Evolutionary conservation across 2,888 invertebrate species (phyloP).

Genomic region (Bibio marci): DNA sequence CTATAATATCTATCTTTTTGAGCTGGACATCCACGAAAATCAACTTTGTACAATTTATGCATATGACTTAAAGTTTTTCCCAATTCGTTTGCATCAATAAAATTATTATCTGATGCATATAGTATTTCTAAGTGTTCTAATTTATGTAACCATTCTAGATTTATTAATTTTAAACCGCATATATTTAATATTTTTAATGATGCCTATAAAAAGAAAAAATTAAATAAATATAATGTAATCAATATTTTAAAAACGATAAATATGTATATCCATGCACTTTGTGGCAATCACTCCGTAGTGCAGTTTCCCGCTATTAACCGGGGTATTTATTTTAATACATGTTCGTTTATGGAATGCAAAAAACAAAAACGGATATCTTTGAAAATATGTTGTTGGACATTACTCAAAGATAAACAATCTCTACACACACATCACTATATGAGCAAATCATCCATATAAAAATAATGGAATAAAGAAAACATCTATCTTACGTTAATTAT

Average conservation of each 20-base stretch:
- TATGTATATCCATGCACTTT: too few species aligned
- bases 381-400: too few species aligned
- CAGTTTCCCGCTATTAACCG: too few species aligned
- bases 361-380: too few species aligned
- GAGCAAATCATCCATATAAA: too few species aligned
- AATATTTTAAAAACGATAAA: not conserved
- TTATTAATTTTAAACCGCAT: not conserved
- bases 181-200: conserved; percentile 1
- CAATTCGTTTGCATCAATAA: conserved; percentile 13
- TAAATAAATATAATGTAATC: conserved; percentile 1
- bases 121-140: not conserved
- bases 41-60: conserved; percentile 35
- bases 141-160: not conserved
- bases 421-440: too few species aligned
- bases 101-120: conserved; percentile 2
- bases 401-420: too few species aligned
- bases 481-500: too few species aligned
- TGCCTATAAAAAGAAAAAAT: not conserved
- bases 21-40: conserved; percentile 46
- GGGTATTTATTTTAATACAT: too few species aligned
- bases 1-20: conserved; percentile 43
- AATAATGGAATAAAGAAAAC: too few species aligned
- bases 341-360: too few species aligned
- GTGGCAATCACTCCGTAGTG: too few species aligned
- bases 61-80: conserved; percentile 38